These are phyloP conservation scores for Drosophila tanythrix DNA, from an alignment of 2,888 invertebrate genomes.

Conservation along the genomic window DNA sequence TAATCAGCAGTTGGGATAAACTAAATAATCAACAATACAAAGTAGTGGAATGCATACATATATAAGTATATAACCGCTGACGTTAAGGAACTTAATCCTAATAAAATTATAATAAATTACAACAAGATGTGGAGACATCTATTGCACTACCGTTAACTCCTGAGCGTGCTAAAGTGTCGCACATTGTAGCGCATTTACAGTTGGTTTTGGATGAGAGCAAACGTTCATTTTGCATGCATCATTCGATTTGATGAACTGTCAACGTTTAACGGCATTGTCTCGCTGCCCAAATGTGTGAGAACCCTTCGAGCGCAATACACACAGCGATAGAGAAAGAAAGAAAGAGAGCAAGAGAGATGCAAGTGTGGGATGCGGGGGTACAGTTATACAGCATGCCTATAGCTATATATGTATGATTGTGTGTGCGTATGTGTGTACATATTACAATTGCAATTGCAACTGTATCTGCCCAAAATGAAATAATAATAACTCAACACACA, in stretches of 20 bases:
- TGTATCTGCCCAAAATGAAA: constrained; percentile 52
- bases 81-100: neutral
- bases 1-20: neutral
- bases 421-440: constrained; percentile 1
- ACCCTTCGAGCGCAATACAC: constrained; percentile 34
- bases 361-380: constrained; percentile 32
- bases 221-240: constrained; percentile 81
- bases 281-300: constrained; percentile 50
- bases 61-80: neutral
- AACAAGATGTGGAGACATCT: neutral
- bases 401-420: constrained; percentile 27
- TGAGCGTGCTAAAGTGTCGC: neutral
- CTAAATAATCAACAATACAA: neutral
- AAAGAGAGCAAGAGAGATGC: neutral
- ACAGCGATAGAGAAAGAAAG: neutral
- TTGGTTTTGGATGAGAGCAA: constrained; percentile 29
- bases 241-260: constrained; percentile 83
- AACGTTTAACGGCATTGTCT: constrained; percentile 72
- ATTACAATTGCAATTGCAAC: constrained; percentile 55
- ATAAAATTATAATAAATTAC: neutral
- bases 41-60: neutral
- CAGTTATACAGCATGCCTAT: constrained; percentile 40
- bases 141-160: neutral
- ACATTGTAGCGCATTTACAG: constrained; percentile 37
- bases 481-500: constrained; percentile 64